Evolutionary conservation across 2,113 vertebrate genomes (phyloP), one percentile per base, ranked within the genome.

Genomic region (Mus spicilegus): DNA sequence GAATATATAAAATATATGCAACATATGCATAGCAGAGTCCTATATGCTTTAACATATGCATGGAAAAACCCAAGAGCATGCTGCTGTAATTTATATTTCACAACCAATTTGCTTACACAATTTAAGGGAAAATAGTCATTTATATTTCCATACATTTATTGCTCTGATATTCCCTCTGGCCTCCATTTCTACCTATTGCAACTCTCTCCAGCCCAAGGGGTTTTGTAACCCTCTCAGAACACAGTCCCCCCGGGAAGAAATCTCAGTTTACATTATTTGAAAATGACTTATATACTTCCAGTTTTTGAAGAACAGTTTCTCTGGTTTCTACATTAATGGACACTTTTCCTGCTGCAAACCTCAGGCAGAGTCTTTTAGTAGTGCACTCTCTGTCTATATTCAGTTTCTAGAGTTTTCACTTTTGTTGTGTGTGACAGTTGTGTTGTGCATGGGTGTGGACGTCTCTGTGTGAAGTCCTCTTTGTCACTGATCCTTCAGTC

Each of bases 341-440:
- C 26, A 4, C 2, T 54, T 4, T 1, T 16, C 7, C 4, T 2
- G 14, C 28, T n/a, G 28, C 2, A 5, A 11, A 3, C 3, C 1
- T 8, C 7, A 26, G 13, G n/a, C 33, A 5, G 54, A 3, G 26
- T 13, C 26, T 13, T 14, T 51, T 2, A 3, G 13, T 36, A 12
- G 8, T 12, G 17, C 51, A 5, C 19, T 28, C 39, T n/a, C 30
- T n/a, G 30, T 19, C 58, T 76, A 0, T 7, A 54, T 39, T 17
- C 1, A 49, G 0, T 30, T 28, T 70, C 16, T 13, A 39, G 36
- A 36, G 39, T 30, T 51, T 30, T 0, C 3, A 1, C 33, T 67
- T 30, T 1, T 5, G 30, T 49, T 39, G 0, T 13, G n/a, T 0
- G 42, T 17, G 28, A 0, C 54, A 19, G 24, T 12, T n/a, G 6